Conservation (phyloP, 1,140 invertebrate species). For the Cotesia chilonis region DNA sequence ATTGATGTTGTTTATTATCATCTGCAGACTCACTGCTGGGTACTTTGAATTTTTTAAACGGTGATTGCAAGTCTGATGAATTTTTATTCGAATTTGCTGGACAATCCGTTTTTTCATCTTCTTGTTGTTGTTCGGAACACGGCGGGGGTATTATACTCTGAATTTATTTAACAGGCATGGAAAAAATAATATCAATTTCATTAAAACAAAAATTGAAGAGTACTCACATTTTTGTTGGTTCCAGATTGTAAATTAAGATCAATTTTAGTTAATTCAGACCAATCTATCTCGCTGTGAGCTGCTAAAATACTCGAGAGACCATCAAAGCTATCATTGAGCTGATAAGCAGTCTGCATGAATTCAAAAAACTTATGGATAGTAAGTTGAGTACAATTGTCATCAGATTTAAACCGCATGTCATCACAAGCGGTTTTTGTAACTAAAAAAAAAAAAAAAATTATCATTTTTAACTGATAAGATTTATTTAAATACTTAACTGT, state of each 20-base stretch:
- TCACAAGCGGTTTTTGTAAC: too few species aligned
- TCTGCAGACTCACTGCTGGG: slow-evolving; percentile 20
- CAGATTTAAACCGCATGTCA: background rate
- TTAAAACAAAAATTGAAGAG: background rate
- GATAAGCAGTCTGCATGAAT: slow-evolving; percentile 77
- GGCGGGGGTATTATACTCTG: too few species aligned
- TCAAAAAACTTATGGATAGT: slow-evolving; percentile 76
- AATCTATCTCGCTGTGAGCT: slow-evolving; percentile 69
- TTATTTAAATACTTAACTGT: too few species aligned
- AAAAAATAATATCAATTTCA: slow-evolving; percentile 2
- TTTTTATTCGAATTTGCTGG: slow-evolving; percentile 10
- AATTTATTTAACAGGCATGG: too few species aligned
- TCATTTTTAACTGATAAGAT: too few species aligned
- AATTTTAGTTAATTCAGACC: slow-evolving; percentile 69
- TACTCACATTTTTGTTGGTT: slow-evolving; percentile 38
- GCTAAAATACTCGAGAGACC: slow-evolving; percentile 67
- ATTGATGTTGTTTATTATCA: slow-evolving; percentile 42
- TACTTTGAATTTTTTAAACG: slow-evolving; percentile 35
- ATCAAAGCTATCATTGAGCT: slow-evolving; percentile 72
- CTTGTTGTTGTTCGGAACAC: background rate
- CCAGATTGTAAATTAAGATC: slow-evolving; percentile 51
- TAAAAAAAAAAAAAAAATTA: too few species aligned
- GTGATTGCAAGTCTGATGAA: slow-evolving; percentile 6
- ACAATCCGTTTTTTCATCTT: background rate
- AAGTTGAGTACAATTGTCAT: slow-evolving; percentile 65